These are phyloP conservation scores for Eurystomus glaucurus DNA, from an alignment of 2,797 vertebrate species.

Conservation along the genomic window DNA sequence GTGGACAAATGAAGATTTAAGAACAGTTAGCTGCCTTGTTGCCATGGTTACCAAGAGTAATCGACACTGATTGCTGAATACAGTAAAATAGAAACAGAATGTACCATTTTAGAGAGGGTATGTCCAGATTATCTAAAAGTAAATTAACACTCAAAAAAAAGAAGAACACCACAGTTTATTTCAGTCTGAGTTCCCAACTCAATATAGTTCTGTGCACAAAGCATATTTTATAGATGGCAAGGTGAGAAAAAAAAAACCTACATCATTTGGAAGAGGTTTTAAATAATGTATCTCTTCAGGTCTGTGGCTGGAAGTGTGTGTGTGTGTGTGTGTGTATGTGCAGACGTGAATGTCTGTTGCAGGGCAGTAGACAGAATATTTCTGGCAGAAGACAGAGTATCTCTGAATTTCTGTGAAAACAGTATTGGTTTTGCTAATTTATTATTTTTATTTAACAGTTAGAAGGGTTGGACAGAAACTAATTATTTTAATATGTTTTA, in stretches of 20 bases:
- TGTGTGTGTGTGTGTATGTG: not conserved
- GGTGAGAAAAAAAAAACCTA: conserved; percentile 40
- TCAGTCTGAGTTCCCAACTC: conserved; percentile 37
- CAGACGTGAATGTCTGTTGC: conserved; percentile 23
- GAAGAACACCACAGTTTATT: conserved; percentile 48
- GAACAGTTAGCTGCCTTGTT: conserved; percentile 80
- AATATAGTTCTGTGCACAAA: conserved; percentile 57
- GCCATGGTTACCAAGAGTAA: conserved; percentile 81
- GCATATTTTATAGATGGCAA: conserved; percentile 8
- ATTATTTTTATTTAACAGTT: not conserved
- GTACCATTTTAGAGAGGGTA: conserved; percentile 78
- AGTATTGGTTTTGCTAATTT: not conserved
- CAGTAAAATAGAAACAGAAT: conserved; percentile 78
- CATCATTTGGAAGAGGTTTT: conserved; percentile 18
- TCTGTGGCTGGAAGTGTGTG: not conserved
- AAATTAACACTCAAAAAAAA: conserved; percentile 59
- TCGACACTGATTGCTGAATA: conserved; percentile 84
- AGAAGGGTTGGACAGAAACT: not conserved
- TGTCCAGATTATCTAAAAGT: conserved; percentile 61
- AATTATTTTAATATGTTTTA: not conserved
- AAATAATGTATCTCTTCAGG: conserved; percentile 69
- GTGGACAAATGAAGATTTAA: conserved; percentile 83
- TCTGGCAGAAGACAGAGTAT: not conserved
- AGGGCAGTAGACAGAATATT: not conserved
- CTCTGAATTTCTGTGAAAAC: not conserved